A percentile compares a stretch with the other conserved stretches of the same genome.
These are phyloP conservation scores for Calameuta pallipes DNA, from an alignment of 2,888 invertebrate genomes.

Conservation along the genomic window DNA sequence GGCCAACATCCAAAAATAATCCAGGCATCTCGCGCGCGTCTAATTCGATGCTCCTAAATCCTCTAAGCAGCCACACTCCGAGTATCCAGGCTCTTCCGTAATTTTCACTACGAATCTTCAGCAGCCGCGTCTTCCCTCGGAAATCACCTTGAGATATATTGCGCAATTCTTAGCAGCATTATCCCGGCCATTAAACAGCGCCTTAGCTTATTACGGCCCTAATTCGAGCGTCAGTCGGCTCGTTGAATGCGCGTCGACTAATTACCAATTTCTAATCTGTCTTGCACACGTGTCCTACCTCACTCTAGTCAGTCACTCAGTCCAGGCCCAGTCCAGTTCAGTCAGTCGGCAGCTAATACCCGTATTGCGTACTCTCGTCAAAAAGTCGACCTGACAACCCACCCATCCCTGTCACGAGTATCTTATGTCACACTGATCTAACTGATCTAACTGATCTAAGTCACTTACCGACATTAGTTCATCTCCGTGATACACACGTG, in stretches of 20 bases:
- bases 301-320: neutral
- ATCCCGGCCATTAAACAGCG: conserved; percentile 2
- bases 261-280: conserved; percentile 6
- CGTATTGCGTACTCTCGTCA: neutral
- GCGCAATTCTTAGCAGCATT: neutral
- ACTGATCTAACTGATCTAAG: neutral
- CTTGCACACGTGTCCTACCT: conserved; percentile 1
- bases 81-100: neutral
- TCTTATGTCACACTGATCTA: neutral
- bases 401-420: neutral
- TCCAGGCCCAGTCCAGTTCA: neutral
- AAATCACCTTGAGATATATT: neutral
- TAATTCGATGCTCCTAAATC: neutral
- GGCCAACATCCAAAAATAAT: neutral
- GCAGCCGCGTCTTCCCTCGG: neutral
- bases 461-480: neutral
- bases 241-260: conserved; percentile 3
- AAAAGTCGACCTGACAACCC: conserved; percentile 3
- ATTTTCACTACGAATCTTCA: neutral
- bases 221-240: conserved; percentile 4
- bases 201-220: neutral
- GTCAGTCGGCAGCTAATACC: neutral
- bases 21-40: neutral
- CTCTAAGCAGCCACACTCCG: neutral
- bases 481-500: neutral